Percentiles rank a stretch among this genome's conserved stretches.
phyloP scores from a whole-genome alignment of 2,113 vertebrate genomes.

The Rousettus leschenaultii region DNA sequence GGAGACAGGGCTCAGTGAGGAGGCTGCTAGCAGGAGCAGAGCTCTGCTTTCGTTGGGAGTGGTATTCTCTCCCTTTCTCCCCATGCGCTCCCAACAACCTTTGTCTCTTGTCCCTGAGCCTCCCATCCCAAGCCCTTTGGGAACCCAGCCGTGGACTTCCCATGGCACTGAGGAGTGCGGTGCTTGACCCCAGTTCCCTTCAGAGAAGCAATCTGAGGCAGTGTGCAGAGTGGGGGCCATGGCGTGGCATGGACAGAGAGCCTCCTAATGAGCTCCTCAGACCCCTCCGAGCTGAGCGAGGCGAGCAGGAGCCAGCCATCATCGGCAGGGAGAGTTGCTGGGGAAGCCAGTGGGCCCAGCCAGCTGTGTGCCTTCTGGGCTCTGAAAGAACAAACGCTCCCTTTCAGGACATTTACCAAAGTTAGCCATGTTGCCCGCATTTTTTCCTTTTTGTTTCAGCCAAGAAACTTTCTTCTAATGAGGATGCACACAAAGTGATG shows the following conservation, averaged over 20 bases:
- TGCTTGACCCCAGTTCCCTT: rapidly evolving
- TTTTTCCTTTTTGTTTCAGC: background rate
- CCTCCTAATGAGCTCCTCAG: rapidly evolving
- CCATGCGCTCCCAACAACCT: background rate
- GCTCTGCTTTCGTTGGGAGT: background rate
- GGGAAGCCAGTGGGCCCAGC: background rate
- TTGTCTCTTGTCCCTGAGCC: background rate
- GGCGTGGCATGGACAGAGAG: rapidly evolving
- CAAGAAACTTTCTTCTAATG: background rate
- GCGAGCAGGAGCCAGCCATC: background rate
- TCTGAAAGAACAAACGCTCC: background rate
- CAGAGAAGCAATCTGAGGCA: background rate
- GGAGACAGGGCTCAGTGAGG: background rate
- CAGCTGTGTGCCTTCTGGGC: background rate
- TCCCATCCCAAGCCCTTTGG: background rate
- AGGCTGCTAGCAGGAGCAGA: background rate
- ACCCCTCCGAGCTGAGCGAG: rapidly evolving
- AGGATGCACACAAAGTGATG: background rate
- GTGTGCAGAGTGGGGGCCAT: background rate
- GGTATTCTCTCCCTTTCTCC: background rate
- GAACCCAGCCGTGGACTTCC: background rate
- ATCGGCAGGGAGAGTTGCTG: background rate
- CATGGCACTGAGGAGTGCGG: background rate
- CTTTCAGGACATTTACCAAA: background rate
- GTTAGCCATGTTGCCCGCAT: background rate